These are phyloP conservation scores for Gymnogyps californianus DNA, from an alignment of 2,113 vertebrate species.

Conservation along the genomic window DNA sequence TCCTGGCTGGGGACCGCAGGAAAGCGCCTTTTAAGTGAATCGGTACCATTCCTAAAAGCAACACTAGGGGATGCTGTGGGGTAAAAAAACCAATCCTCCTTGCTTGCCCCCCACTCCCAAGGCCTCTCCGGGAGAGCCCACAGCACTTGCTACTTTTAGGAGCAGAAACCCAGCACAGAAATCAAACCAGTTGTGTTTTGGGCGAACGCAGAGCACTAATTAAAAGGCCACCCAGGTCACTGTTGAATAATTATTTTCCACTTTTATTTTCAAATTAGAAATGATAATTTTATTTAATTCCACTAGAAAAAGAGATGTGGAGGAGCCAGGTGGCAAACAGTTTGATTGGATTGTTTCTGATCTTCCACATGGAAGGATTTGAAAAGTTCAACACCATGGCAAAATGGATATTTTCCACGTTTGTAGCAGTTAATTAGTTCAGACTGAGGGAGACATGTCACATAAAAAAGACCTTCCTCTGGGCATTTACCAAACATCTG, in stretches of 20 bases:
- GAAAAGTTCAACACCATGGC: neutral
- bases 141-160: neutral
- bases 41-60: neutral
- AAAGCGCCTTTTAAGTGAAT: neutral
- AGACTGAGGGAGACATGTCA: neutral
- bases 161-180: neutral
- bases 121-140: neutral
- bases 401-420: conserved; percentile 9
- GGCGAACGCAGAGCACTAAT: neutral
- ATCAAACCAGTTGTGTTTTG: neutral
- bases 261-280: conserved; percentile 19
- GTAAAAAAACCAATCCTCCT: neutral
- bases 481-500: neutral
- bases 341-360: neutral
- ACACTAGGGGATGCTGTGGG: conserved; percentile 18
- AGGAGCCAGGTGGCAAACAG: neutral
- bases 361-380: neutral
- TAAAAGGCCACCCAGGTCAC: neutral
- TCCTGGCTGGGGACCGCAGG: fast-evolving
- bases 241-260: neutral
- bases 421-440: conserved; percentile 32
- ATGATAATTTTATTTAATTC: neutral
- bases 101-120: fast-evolving
- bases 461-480: neutral
- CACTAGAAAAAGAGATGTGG: neutral